Percentiles rank a stretch among this genome's conserved stretches.
Evolutionary conservation across 1,140 invertebrate species (phyloP).

Genomic region (Metaphire vulgaris): DNA sequence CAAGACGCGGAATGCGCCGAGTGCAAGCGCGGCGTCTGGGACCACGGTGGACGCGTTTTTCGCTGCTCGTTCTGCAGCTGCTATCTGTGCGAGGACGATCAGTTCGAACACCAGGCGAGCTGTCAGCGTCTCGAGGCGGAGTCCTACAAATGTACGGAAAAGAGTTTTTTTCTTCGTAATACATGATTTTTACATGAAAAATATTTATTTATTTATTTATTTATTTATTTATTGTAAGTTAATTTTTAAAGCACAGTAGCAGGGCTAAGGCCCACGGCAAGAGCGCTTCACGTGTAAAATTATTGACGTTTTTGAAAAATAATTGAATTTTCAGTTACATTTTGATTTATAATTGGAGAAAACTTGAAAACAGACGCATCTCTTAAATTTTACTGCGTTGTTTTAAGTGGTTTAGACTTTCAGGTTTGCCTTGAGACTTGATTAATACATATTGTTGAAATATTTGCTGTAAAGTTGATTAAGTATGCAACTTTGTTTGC

Average conservation of each 20-base stretch:
- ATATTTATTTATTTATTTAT: neutral
- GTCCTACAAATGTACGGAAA: constrained; percentile 82
- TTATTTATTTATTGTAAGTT: neutral
- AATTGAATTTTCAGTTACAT: neutral
- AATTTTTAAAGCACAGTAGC: neutral
- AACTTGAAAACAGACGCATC: too few relatives aligned
- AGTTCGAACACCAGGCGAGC: constrained; percentile 96
- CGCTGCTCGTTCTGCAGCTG: constrained; percentile 83
- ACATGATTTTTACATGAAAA: neutral
- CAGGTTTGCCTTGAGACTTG: too few relatives aligned
- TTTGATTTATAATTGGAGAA: neutral
- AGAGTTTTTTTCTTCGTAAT: neutral
- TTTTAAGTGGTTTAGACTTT: too few relatives aligned
- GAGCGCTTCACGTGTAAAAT: neutral
- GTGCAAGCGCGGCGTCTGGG: constrained; percentile 86
- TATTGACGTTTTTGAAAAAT: neutral
- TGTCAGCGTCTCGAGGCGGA: constrained; percentile 88
- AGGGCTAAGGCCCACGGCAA: too few relatives aligned
- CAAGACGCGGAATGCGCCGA: constrained; percentile 80
- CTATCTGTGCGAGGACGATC: constrained; percentile 93
- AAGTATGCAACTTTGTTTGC: too few relatives aligned
- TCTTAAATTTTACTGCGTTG: too few relatives aligned
- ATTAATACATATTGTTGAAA: too few relatives aligned
- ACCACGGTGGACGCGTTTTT: constrained; percentile 80
- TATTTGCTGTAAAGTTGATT: too few relatives aligned